Base-by-base conservation (phyloP, 2,888 invertebrate genomes). In the Drosophila macrospina region DNA sequence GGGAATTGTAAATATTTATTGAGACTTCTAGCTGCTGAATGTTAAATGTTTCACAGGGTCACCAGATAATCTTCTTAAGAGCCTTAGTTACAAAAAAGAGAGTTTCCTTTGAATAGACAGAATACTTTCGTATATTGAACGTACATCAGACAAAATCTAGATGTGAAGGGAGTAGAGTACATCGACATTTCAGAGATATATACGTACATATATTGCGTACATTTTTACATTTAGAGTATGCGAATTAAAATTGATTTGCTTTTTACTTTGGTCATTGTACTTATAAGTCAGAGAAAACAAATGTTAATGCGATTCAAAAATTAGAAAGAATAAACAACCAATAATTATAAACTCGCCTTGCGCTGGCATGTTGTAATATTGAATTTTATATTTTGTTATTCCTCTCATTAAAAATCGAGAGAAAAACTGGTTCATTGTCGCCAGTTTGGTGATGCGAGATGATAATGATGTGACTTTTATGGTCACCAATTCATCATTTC, bases 351-450 rank as follows among this genome's bases (percentile, higher is more conserved):
- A 41, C 48, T 42, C 50, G 8, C 26, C 50, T n/a, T 54, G 37
- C 32, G 42, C 45, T 39, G n/a, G 10, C 24, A 44, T 68, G 37
- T 47, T 56, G 45, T 64, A 47, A 26, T 15, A 45, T 8, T 45
- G 50, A 20, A 32, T 45, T 16, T 32, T 15, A n/a, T 45, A 26
- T 0, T 26, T 34, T n/a, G 36, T n/a, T 66, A 24, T 44, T 36
- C 28, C 26, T 16, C 16, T 42, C 20, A 24, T 28, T 45, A 13
- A 16, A 37, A 34, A 37, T 20, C 6, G 7, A 10, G 30, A 15
- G 20, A n/a, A 59, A 83, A 84, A 82, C 87, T 52, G 81, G 87
- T 84, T 77, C 57, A 59, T 10, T 11, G 60, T 52, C 48, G 56
- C 36, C 48, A 41, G 7, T 8, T 36, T 42, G 45, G 30, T 50